These are phyloP conservation scores for Castor canadensis DNA, from an alignment of 2,113 vertebrate species.

Conservation along the genomic window DNA sequence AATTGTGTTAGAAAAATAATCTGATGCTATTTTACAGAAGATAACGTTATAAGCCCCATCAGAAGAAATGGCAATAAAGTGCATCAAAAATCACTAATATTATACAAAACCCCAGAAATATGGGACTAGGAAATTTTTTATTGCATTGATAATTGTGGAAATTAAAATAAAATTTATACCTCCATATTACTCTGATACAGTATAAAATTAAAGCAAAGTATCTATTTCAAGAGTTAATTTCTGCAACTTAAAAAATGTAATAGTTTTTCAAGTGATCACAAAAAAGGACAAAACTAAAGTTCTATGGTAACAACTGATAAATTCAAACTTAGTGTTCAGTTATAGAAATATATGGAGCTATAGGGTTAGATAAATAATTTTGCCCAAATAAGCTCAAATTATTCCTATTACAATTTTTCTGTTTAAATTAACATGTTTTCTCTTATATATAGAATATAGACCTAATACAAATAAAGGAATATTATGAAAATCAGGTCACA, in stretches of 20 bases:
- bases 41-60: neutral
- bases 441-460: too few relatives aligned
- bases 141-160: neutral
- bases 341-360: neutral
- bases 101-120: neutral
- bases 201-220: neutral
- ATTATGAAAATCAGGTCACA: too few relatives aligned
- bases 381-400: neutral
- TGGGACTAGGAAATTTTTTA: neutral
- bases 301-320: neutral
- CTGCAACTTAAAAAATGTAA: neutral
- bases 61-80: neutral
- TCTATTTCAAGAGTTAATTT: neutral
- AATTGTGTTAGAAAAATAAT: neutral
- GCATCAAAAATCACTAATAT: neutral
- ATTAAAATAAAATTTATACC: neutral
- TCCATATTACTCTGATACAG: neutral
- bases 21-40: neutral
- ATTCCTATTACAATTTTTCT: too few relatives aligned
- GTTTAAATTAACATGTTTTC: neutral
- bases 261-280: neutral
- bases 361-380: neutral
- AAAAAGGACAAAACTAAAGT: neutral
- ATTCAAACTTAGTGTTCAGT: neutral
- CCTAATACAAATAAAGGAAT: too few relatives aligned